Conservation (phyloP, 2,113 vertebrate genomes). For the Carassius gibelio region DNA sequence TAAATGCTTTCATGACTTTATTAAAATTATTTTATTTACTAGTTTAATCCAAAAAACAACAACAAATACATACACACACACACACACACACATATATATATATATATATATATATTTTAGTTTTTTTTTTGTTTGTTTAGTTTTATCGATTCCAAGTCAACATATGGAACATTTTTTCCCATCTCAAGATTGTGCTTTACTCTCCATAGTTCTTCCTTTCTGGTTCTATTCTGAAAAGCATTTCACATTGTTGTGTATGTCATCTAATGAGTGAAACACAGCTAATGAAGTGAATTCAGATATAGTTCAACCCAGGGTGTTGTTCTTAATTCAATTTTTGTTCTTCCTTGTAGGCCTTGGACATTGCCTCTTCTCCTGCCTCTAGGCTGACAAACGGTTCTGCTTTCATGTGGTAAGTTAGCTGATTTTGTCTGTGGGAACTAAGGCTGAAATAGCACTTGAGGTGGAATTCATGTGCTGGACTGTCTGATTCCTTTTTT, state of each 20-base stretch:
- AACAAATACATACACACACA: too few relatives aligned
- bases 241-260: not conserved
- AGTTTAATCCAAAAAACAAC: not conserved
- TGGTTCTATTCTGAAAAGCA: not conserved
- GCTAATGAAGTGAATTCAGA: slow-evolving; percentile 25
- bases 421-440: not conserved
- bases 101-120: too few relatives aligned
- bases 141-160: not conserved
- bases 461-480: not conserved
- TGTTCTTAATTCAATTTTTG: not conserved
- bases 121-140: too few relatives aligned
- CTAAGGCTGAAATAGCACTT: not conserved
- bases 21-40: too few relatives aligned
- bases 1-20: not conserved
- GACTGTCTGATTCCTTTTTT: not conserved
- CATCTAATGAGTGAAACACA: not conserved
- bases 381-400: not conserved
- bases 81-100: too few relatives aligned
- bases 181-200: too few relatives aligned
- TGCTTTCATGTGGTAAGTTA: slow-evolving; percentile 50
- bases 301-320: not conserved
- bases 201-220: too few relatives aligned
- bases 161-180: not conserved
- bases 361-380: not conserved
- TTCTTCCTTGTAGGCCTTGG: slow-evolving; percentile 20